These are phyloP conservation scores for Lasius fuliginosus DNA, from an alignment of 2,888 invertebrate species.

Conservation along the genomic window DNA sequence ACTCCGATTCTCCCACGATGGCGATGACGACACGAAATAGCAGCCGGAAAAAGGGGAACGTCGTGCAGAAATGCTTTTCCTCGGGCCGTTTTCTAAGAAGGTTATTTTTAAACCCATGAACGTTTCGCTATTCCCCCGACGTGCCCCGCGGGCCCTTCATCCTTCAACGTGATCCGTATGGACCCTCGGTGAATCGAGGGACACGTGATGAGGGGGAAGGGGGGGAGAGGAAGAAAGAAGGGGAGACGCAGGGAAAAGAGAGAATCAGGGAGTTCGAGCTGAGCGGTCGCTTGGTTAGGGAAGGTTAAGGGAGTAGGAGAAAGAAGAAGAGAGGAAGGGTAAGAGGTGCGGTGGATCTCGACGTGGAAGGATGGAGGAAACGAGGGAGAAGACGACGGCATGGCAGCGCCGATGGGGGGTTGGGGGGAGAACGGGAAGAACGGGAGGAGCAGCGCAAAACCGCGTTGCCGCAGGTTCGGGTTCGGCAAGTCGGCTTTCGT, in stretches of 20 bases:
- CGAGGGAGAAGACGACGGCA: conserved; percentile 58
- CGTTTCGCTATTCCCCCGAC: conserved; percentile 56
- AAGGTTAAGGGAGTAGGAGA: conserved; percentile 69
- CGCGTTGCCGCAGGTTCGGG: conserved; percentile 84
- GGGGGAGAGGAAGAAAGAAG: conserved; percentile 12
- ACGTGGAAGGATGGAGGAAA: conserved; percentile 70
- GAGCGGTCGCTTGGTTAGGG: conserved; percentile 66
- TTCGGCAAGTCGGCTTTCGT: conserved; percentile 85
- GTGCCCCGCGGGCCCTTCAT: conserved; percentile 54
- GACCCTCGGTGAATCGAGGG: conserved; percentile 76
- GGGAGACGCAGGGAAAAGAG: conserved; percentile 16
- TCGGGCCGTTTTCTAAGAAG: conserved; percentile 72
- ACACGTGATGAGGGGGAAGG: conserved; percentile 63
- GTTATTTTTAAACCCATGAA: conserved; percentile 77
- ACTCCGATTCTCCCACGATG: conserved; percentile 41
- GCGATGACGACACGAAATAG: conserved; percentile 38
- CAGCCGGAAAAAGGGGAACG: conserved; percentile 44
- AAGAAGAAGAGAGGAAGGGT: conserved; percentile 66
- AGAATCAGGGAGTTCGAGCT: conserved; percentile 50
- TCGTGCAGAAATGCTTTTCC: conserved; percentile 51
- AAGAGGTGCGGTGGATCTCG: conserved; percentile 64
- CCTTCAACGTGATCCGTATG: conserved; percentile 57
- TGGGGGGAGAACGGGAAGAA: conserved; percentile 41
- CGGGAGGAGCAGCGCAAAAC: conserved; percentile 61
- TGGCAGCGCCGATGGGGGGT: conserved; percentile 23